Base-by-base conservation (phyloP, 1,140 invertebrate genomes). In the Grapholita molesta region DNA sequence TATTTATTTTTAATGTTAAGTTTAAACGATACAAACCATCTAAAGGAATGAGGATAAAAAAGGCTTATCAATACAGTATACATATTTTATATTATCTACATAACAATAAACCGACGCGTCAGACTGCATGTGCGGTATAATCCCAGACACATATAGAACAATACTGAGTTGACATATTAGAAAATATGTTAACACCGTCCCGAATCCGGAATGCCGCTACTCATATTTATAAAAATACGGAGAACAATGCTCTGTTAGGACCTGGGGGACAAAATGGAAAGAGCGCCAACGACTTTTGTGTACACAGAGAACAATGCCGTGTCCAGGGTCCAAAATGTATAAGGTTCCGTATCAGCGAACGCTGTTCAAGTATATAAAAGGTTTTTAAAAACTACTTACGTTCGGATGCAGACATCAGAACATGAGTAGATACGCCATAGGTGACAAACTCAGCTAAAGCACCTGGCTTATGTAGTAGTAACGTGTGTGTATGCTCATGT, bases 131-230 rank as follows among this genome's bases (percentile, higher is more conserved):
- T 55, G 53, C 21, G 12, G 24, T 21, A 61, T 30, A 30, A 28
- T 30, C 25, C 18, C 15, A 18, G 42, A 28, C 30, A 28, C 25
- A 15, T 9, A 18, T 48, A 21, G 18, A 61, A 61, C 55, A 61
- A 61, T 61, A 21, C 24, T 21, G n/a, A 61, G 55, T 61, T 61
- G 55, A 61, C 55, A 61, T 61, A 61, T 61, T 28, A 61, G 55
- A 61, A 61, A 61, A 61, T 61, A 61, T 61, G 55, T 61, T 61
- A 61, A 28, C 55, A 61, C 24, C 55, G 55, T 9, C 24, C 25
- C 55, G 55, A 61, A 61, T 61, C 24, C n/a, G 55, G 55, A 61
- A 61, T 61, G 55, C 42, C 42, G 42, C 42, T 48, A 48, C 25
- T 61, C 55, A 28, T 61, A 15, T 32, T 61, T 61, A 61, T 61